These are phyloP conservation scores for Sterrhoptilus dennistouni DNA, from an alignment of 2,113 vertebrate species.

Conservation along the genomic window DNA sequence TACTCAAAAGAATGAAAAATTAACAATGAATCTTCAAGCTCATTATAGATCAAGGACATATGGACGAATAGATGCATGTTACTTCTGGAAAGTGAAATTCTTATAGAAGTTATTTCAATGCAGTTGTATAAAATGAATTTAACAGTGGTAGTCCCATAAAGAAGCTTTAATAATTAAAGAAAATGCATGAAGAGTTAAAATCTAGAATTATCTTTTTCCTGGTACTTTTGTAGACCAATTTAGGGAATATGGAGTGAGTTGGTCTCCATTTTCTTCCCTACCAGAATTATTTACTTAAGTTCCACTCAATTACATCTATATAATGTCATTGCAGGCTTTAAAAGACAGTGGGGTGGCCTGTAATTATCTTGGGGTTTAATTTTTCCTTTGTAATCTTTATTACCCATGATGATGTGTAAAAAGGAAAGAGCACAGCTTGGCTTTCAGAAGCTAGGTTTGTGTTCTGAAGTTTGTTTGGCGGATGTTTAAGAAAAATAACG, in stretches of 20 bases:
- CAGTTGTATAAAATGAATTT: not conserved
- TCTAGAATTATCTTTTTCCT: not conserved
- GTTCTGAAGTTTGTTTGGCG: not conserved
- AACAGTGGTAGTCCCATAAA: not conserved
- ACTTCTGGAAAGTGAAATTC: not conserved
- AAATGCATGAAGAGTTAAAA: not conserved
- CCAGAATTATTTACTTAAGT: not conserved
- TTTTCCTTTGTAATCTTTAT: not conserved
- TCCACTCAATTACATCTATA: slow-evolving; percentile 12
- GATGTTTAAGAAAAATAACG: not conserved
- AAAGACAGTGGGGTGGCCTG: not conserved
- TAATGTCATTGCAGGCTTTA: not conserved
- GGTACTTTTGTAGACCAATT: not conserved
- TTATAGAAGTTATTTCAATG: not conserved
- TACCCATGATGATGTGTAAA: slow-evolving; percentile 2
- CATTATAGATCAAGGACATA: not conserved
- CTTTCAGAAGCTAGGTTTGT: not conserved
- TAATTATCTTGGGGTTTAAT: not conserved
- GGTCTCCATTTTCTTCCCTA: not conserved
- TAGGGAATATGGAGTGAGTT: not conserved
- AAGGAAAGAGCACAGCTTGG: not conserved
- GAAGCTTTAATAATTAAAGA: not conserved
- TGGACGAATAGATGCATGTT: not conserved
- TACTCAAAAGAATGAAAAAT: not conserved
- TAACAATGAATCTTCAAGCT: not conserved